phyloP scores from a whole-genome alignment of 2,888 invertebrate species.

The Brenthis ino region DNA sequence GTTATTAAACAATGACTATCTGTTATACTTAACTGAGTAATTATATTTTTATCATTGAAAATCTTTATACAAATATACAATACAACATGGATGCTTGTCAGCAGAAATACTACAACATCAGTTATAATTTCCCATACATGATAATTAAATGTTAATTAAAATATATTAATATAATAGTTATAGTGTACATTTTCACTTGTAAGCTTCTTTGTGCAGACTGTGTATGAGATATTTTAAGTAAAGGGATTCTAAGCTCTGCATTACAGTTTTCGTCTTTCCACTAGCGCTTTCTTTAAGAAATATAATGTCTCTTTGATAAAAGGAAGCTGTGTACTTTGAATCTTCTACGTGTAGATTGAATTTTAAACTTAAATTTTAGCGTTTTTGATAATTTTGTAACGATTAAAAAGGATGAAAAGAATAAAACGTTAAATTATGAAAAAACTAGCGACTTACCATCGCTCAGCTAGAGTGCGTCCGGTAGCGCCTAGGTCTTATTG shows the following conservation, averaged over 20 bases:
- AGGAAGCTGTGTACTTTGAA: slow-evolving; percentile 13
- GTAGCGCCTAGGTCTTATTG: too few relatives aligned
- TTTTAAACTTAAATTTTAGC: neutral
- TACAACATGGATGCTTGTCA: too few relatives aligned
- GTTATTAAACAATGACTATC: too few relatives aligned
- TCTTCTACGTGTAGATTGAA: slow-evolving; percentile 6
- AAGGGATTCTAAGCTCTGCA: slow-evolving; percentile 18
- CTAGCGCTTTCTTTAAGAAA: slow-evolving; percentile 26
- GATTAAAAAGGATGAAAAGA: neutral
- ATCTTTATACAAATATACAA: too few relatives aligned
- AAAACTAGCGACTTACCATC: too few relatives aligned
- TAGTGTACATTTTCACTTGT: neutral
- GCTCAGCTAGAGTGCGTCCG: too few relatives aligned
- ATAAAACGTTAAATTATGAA: too few relatives aligned
- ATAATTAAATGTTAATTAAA: neutral
- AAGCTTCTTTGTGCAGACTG: slow-evolving; percentile 8
- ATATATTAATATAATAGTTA: neutral
- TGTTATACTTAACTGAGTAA: too few relatives aligned
- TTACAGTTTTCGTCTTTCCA: slow-evolving; percentile 20
- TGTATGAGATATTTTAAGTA: slow-evolving; percentile 14
- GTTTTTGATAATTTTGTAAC: neutral
- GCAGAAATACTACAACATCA: too few relatives aligned
- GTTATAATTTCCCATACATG: too few relatives aligned
- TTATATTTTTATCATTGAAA: too few relatives aligned
- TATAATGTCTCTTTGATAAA: slow-evolving; percentile 32